Conservation (phyloP, 1,140 invertebrate species). For the Ephestia elutella region DNA sequence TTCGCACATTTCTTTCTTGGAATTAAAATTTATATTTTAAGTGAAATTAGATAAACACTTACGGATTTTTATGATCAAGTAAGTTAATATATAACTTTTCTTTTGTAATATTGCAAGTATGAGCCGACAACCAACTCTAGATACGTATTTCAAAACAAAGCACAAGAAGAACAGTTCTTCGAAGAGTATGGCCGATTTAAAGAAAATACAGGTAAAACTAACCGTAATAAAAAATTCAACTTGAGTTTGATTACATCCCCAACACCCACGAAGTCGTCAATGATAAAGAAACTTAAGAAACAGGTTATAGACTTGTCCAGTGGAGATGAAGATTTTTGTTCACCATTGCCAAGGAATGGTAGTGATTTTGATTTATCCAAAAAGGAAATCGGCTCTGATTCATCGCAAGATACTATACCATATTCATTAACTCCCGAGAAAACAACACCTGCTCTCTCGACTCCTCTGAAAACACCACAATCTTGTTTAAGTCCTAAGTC, state of each 20-base stretch:
- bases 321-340: constrained; percentile 35
- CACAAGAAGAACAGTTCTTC: neutral
- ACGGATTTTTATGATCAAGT: no score
- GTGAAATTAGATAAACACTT: no score
- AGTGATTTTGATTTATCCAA: neutral
- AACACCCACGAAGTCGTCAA: constrained; percentile 20
- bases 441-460: constrained; percentile 10
- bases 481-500: neutral
- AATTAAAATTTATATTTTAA: no score
- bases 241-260: constrained; percentile 22
- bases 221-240: neutral
- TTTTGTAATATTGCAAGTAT: neutral
- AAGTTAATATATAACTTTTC: neutral
- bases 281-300: constrained; percentile 13
- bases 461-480: constrained; percentile 15
- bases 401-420: constrained; percentile 14
- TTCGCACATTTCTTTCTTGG: no score
- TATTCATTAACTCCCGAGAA: constrained; percentile 13
- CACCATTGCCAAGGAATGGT: constrained; percentile 17
- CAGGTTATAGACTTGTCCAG: constrained; percentile 29
- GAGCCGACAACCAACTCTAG: constrained; percentile 9
- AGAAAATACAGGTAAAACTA: neutral
- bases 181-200: neutral
- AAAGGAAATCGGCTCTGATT: constrained; percentile 2
- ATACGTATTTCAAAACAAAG: constrained; percentile 11